Evolutionary conservation across 2,113 vertebrate species (phyloP).

Genomic region (Urocolius indicus): DNA sequence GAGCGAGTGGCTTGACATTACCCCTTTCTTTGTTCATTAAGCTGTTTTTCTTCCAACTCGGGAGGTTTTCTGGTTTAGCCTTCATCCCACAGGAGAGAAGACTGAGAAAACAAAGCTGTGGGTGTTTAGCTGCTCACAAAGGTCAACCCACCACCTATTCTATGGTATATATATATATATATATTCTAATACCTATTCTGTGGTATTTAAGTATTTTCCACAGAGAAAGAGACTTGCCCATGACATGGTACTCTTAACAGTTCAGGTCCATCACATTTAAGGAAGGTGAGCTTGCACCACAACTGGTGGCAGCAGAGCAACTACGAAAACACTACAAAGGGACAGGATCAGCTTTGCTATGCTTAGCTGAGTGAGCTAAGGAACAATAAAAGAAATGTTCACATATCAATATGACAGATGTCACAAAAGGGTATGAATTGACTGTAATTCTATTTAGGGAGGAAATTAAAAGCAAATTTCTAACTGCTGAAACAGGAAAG

Average conservation of each 20-base stretch:
- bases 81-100: neutral
- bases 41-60: neutral
- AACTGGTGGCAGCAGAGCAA: neutral
- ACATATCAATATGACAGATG: neutral
- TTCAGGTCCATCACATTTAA: neutral
- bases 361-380: neutral
- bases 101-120: neutral
- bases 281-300: fast-evolving
- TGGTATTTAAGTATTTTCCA: neutral
- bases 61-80: neutral
- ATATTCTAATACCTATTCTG: neutral
- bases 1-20: neutral
- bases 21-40: neutral
- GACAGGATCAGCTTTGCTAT: neutral
- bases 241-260: neutral
- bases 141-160: neutral
- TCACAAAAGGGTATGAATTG: neutral
- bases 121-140: neutral
- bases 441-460: neutral
- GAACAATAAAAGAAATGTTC: neutral
- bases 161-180: neutral
- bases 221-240: neutral
- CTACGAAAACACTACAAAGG: neutral
- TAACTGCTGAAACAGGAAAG: neutral
- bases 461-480: neutral